phyloP scores from a whole-genome alignment of 1,140 invertebrate species.

The Saccostrea cuccullata region DNA sequence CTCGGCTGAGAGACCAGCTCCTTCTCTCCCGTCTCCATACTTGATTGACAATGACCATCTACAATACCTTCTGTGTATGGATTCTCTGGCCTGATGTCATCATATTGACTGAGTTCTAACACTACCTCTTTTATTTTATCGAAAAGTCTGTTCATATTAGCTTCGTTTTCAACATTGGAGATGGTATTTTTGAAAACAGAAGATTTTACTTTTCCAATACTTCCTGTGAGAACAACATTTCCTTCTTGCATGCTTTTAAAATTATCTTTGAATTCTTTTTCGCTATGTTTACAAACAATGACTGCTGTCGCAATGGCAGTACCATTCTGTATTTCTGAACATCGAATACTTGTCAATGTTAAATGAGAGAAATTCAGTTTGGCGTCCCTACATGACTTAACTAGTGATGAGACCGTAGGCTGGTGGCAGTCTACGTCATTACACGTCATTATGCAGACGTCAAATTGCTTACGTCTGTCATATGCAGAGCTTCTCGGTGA shows the following conservation, averaged over 20 bases:
- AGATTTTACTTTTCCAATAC: not conserved
- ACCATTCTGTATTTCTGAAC: not conserved
- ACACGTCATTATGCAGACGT: constrained; percentile 4
- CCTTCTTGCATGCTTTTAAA: not conserved
- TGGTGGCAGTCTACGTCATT: not conserved
- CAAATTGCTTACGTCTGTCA: not conserved
- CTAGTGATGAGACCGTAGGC: not conserved
- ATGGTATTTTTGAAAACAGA: not conserved
- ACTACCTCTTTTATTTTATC: not conserved
- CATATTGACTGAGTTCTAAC: not conserved
- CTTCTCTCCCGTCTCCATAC: not conserved
- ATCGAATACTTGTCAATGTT: not conserved
- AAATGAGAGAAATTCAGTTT: not conserved
- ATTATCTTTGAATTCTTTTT: not conserved
- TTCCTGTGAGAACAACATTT: not conserved
- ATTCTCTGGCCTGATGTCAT: not conserved
- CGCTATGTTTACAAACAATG: not conserved
- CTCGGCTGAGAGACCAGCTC: not conserved
- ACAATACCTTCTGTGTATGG: not conserved
- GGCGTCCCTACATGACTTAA: not conserved
- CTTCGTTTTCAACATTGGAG: not conserved
- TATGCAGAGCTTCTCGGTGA: not conserved
- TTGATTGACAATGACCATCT: not conserved
- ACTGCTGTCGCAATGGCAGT: not conserved
- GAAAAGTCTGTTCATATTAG: not conserved